A percentile compares a stretch with the other conserved stretches of the same genome.
These are phyloP conservation scores for Peromyscus californicus DNA, from an alignment of 2,113 vertebrate species.

Conservation along the genomic window DNA sequence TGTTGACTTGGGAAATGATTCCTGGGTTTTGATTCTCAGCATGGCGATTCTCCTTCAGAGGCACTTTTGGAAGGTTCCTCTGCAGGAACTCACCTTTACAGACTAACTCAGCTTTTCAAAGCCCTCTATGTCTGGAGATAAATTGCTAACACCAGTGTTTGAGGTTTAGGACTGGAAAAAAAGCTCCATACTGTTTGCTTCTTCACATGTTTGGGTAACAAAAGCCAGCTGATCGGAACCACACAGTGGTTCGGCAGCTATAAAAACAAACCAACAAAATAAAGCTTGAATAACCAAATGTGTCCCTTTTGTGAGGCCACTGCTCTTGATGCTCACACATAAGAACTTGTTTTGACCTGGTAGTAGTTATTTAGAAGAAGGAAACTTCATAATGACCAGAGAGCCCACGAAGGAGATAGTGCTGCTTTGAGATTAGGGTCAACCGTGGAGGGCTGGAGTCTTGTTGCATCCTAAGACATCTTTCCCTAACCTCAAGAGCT, in stretches of 20 bases:
- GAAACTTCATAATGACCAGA: conserved; percentile 24
- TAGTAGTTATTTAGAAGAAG: conserved; percentile 8
- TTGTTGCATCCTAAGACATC: not conserved
- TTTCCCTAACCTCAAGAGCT: not conserved
- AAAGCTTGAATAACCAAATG: conserved; percentile 37
- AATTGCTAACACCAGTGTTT: not conserved
- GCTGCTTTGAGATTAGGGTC: not conserved
- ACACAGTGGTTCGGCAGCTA: not conserved
- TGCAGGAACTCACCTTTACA: not conserved
- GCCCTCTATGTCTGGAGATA: not conserved
- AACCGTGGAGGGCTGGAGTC: not conserved
- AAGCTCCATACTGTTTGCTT: conserved; percentile 59
- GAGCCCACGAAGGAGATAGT: not conserved
- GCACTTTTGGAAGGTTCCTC: not conserved
- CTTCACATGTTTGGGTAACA: conserved; percentile 62
- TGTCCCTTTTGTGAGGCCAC: not conserved
- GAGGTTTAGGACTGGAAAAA: not conserved
- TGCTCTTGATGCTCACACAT: conserved; percentile 26
- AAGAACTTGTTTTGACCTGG: conserved; percentile 62
- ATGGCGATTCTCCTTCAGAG: not conserved
- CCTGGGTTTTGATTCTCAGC: not conserved
- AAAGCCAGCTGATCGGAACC: conserved; percentile 61
- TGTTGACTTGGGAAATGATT: conserved; percentile 15
- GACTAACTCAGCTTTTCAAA: conserved; percentile 14
- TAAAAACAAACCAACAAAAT: conserved; percentile 45